Conservation (phyloP, 2,888 invertebrate species). For the Mimas tiliae region DNA sequence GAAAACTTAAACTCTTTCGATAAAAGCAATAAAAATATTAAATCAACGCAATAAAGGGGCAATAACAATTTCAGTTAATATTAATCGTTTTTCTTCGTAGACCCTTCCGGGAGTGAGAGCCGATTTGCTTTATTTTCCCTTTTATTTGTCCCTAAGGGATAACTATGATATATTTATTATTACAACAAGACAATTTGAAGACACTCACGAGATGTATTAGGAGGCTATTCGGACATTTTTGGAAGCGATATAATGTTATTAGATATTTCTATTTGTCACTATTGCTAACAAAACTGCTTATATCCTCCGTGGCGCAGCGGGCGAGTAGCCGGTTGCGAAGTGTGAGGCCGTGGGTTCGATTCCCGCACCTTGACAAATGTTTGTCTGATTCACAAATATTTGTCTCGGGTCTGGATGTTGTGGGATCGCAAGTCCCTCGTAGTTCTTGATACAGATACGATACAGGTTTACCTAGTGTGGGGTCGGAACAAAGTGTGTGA, state of each 20-base stretch:
- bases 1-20: constrained; percentile 72
- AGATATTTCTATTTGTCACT: constrained; percentile 7
- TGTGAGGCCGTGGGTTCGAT: too few relatives aligned
- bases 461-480: too few relatives aligned
- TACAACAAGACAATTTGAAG: constrained; percentile 71
- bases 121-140: constrained; percentile 83
- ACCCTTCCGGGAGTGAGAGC: constrained; percentile 71
- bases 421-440: too few relatives aligned
- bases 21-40: constrained; percentile 78
- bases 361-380: too few relatives aligned
- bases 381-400: too few relatives aligned
- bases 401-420: too few relatives aligned
- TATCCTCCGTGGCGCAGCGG: too few relatives aligned
- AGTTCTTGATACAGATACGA: too few relatives aligned
- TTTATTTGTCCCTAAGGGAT: constrained; percentile 76
- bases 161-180: constrained; percentile 84
- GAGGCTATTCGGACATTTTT: constrained; percentile 57
- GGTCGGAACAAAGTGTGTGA: too few relatives aligned
- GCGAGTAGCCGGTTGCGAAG: too few relatives aligned
- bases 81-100: constrained; percentile 83
- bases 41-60: constrained; percentile 71
- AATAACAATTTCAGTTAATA: constrained; percentile 83
- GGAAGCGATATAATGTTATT: constrained; percentile 49
- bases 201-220: constrained; percentile 79
- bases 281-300: neutral